Evolutionary conservation across 2,888 invertebrate species (phyloP), one percentile per base, ranked within the genome.

Genomic region (Nebria brevicollis): DNA sequence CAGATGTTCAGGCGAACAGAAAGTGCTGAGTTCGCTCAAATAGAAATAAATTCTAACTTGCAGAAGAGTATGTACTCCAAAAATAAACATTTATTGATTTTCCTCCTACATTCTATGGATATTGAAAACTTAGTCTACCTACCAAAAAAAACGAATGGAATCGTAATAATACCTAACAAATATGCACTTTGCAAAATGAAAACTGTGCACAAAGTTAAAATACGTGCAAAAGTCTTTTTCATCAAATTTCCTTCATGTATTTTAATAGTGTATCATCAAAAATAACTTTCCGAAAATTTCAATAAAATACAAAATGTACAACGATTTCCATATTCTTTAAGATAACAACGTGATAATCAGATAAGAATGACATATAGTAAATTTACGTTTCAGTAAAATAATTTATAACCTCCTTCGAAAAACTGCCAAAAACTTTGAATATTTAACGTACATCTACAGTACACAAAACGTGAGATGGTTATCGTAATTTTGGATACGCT

Each of bases 391-490:
- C 8, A 72, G 34, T 42, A 64, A 72, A 72, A 77, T 77, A 77
- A 77, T 77, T 72, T 77, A 77, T 72, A 70, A 54, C 65, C 72
- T 68, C 42, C 10, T 70, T 77, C 11, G 34, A 77, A 13, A 72
- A 64, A 54, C 72, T 77, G 77, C 77, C 72, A 77, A 77, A 77
- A 77, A 68, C 70, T 26, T 72, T 70, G 72, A 77, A 42, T 72
- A 77, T 77, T 72, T 77, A 41, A 43, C 77, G 65, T 68, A 77
- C 77, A 77, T 66, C 70, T 43, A 70, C 65, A 20, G 34, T 34
- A 72, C 68, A 10, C 77, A 43, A 77, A 77, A 77, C 77, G 77
- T 77, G 77, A 77, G 77, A 77, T 77, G 77, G 72, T 77, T 77
- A 77, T 77, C 77, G 72, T 77, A 77, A 77, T 77, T 65, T 72